These are phyloP conservation scores for Ericerus pela DNA, from an alignment of 1,140 invertebrate genomes.

Conservation along the genomic window DNA sequence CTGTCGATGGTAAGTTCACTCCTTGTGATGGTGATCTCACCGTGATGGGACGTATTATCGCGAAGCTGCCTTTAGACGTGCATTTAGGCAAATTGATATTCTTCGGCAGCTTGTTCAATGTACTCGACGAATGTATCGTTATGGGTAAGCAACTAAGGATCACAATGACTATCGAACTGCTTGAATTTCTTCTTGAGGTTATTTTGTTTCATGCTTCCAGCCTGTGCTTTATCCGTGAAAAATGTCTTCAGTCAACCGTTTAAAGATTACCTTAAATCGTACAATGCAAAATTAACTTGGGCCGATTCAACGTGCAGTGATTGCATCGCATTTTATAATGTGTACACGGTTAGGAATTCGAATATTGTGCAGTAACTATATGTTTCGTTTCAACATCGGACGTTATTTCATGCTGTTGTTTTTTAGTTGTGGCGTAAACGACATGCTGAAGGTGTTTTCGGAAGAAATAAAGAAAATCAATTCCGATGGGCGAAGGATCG, in stretches of 20 bases:
- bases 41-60: conserved; percentile 69
- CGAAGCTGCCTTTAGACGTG: conserved; percentile 65
- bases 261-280: conserved; percentile 50
- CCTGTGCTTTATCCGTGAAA: conserved; percentile 62
- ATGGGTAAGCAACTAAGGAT: conserved; percentile 48
- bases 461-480: background rate
- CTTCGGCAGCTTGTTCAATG: conserved; percentile 72
- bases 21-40: conserved; percentile 76
- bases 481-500: conserved; percentile 49
- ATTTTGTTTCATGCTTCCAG: conserved; percentile 33
- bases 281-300: conserved; percentile 64
- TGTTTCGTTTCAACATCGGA: background rate
- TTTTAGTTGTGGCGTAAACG: no score
- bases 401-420: background rate
- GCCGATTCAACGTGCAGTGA: conserved; percentile 69
- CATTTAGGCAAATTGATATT: conserved; percentile 69
- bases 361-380: no score
- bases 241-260: conserved; percentile 65
- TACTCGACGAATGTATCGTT: conserved; percentile 68
- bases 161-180: background rate
- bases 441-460: no score
- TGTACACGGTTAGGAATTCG: conserved; percentile 51
- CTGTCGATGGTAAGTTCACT: conserved; percentile 35
- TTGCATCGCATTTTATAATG: conserved; percentile 62
- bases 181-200: background rate